These are phyloP conservation scores for Xenentodon cancila DNA, from an alignment of 2,797 vertebrate species.

Conservation along the genomic window DNA sequence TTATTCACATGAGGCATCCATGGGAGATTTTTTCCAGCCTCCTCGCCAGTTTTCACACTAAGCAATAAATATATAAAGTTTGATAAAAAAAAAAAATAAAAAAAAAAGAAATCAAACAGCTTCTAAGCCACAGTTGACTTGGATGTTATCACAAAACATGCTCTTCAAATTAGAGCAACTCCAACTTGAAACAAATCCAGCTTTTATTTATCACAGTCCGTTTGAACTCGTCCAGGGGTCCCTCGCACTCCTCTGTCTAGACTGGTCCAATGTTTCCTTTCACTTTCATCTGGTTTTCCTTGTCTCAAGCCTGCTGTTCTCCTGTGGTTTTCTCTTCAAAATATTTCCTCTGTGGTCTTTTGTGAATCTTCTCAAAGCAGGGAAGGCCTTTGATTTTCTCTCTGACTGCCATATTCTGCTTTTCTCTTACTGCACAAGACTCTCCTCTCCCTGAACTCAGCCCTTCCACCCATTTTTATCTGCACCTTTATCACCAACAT, in stretches of 20 bases:
- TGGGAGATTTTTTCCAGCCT: not conserved
- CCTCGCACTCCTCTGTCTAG: constrained; percentile 1
- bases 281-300: constrained; percentile 32
- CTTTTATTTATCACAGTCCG: not conserved
- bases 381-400: constrained; percentile 26
- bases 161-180: constrained; percentile 4
- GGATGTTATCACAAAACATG: constrained; percentile 7
- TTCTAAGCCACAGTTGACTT: not conserved
- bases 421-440: constrained; percentile 2
- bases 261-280: constrained; percentile 18
- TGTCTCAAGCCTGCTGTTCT: constrained; percentile 10
- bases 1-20: not conserved
- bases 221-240: constrained; percentile 5
- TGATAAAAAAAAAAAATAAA: too few species aligned
- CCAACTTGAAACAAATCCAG: constrained; percentile 3
- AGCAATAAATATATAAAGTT: constrained; percentile 1
- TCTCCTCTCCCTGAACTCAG: constrained; percentile 15
- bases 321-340: constrained; percentile 27
- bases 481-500: constrained; percentile 20
- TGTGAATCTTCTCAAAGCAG: constrained; percentile 15
- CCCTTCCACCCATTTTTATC: constrained; percentile 21
- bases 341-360: constrained; percentile 22
- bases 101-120: not conserved
- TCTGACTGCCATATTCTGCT: constrained; percentile 7
- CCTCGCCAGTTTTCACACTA: not conserved